These are phyloP conservation scores for Pitangus sulphuratus DNA, from an alignment of 2,797 vertebrate species.

Conservation along the genomic window DNA sequence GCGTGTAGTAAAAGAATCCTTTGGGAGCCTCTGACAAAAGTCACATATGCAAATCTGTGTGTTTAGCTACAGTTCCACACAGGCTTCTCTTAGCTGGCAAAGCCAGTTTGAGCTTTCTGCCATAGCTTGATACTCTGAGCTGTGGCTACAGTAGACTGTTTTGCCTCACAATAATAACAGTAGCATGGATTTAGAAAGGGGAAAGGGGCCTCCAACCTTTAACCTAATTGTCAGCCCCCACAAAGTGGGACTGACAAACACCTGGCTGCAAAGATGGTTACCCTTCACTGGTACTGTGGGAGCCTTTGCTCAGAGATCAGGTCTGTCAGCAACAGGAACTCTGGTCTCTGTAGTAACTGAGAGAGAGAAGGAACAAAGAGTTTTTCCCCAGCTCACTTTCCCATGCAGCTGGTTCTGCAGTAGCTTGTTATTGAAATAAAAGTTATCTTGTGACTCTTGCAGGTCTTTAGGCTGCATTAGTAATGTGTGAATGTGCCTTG, in stretches of 20 bases:
- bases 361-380: background rate
- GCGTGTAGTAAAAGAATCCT: background rate
- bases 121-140: background rate
- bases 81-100: background rate
- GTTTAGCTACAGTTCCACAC: background rate
- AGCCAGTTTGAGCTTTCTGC: background rate
- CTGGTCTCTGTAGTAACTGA: background rate
- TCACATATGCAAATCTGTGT: fast-evolving
- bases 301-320: background rate
- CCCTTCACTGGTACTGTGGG: background rate
- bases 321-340: background rate
- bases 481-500: background rate
- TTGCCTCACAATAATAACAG: background rate
- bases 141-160: background rate
- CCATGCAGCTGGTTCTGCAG: background rate
- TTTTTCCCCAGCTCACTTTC: background rate
- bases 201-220: background rate
- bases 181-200: background rate
- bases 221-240: background rate
- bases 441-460: fast-evolving
- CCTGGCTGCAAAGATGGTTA: background rate
- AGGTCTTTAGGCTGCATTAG: background rate
- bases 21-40: background rate
- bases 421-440: background rate
- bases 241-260: background rate